Evolutionary conservation across 2,113 vertebrate genomes (phyloP), one percentile per base, ranked within the genome.

Genomic region (Boleophthalmus pectinirostris): DNA sequence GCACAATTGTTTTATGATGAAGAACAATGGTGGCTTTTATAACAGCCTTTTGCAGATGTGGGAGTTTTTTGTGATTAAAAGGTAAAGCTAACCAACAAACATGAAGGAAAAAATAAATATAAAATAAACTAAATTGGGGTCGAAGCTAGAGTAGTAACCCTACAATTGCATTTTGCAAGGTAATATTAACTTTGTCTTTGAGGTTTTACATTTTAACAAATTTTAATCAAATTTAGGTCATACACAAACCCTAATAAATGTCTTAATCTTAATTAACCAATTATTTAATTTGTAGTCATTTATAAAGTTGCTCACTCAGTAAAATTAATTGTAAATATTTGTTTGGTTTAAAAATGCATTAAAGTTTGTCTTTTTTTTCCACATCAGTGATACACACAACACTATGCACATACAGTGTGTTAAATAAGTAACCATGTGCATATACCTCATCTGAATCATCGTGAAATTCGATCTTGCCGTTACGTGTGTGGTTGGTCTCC

Each of bases 381-480:
- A 8, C 23, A 23, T 58, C 23, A 58, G 2, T 25, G 56, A 14
- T 25, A 58, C 3, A 25, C 25, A 7, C 18, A 63, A 63, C 51
- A 25, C 56, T 25, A 25, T 3, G 5, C 56, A 21, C 7, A 54
- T 21, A 54, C 24, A 23, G n/a, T 58, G 24, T 38, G 16, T 43
- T 64, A 33, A 33, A 64, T 38, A n/a, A 64, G 11, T n/a, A 38
- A 64, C 29, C 61, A 64, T 9, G 29, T 63, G 29, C 25, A 33
- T 8, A 18, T 89, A 96, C 97, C 95, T 98, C 96, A 70, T 98
- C 97, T 0, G 97, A 98, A 88, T 97, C 97, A 3, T 98, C 96
- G 0, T 96, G 96, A 85, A 94, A 98, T 53, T 92, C 93, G 15
- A 81, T 90, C 85, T 93, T 94, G 1, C 87, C 85, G 20, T 94